Evolutionary conservation across 2,888 invertebrate genomes (phyloP).

Genomic region (Drosophila meridiana): DNA sequence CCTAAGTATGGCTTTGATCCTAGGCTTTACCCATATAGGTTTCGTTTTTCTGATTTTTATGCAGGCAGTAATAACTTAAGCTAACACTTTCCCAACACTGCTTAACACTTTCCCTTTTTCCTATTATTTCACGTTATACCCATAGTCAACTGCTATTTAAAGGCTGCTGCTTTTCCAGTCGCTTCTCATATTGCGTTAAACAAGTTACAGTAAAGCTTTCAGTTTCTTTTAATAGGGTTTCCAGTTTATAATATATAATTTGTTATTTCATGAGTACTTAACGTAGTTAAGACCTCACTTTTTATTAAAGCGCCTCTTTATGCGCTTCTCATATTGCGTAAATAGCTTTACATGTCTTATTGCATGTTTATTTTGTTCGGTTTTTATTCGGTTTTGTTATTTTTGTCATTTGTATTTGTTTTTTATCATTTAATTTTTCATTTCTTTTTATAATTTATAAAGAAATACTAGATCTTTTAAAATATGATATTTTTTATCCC

Average conservation of each 20-base stretch:
- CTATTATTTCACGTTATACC: background rate
- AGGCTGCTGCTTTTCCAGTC: background rate
- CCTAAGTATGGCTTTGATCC: background rate
- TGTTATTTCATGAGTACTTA: background rate
- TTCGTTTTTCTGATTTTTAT: background rate
- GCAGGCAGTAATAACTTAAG: background rate
- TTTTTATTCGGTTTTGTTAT: background rate
- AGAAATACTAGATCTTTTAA: background rate
- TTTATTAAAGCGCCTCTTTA: background rate
- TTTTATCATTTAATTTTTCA: background rate
- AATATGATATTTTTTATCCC: too few species aligned
- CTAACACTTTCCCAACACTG: slow-evolving; percentile 1
- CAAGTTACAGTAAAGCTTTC: background rate
- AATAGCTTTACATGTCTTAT: background rate
- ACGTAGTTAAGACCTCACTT: background rate
- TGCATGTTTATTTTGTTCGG: background rate
- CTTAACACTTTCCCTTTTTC: slow-evolving; percentile 11
- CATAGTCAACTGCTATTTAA: background rate
- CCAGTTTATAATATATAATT: background rate
- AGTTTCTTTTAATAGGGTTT: background rate
- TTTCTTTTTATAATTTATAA: background rate
- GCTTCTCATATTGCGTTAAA: background rate
- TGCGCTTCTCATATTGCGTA: background rate
- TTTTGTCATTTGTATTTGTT: background rate
- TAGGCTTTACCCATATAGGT: background rate